These are phyloP conservation scores for Sacculina carcini DNA, from an alignment of 2,888 invertebrate genomes.

Conservation along the genomic window DNA sequence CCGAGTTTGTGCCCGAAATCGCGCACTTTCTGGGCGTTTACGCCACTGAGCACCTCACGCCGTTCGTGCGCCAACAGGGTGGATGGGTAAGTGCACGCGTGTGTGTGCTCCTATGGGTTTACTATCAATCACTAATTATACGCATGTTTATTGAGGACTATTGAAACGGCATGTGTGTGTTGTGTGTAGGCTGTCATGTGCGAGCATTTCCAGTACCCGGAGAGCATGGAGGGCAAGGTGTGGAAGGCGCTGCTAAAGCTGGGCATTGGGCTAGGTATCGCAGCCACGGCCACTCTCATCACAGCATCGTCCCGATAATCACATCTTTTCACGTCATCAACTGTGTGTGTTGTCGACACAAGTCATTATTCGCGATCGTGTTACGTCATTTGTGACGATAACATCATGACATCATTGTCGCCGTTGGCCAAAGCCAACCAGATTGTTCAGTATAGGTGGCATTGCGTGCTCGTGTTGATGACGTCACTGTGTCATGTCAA, in stretches of 20 bases:
- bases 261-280: constrained; percentile 14
- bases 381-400: too few species aligned
- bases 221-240: constrained; percentile 12
- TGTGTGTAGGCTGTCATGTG: constrained; percentile 12
- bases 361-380: too few species aligned
- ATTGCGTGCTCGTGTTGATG: too few species aligned
- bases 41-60: constrained; percentile 21
- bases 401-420: too few species aligned
- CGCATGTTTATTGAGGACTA: not conserved
- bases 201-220: constrained; percentile 13
- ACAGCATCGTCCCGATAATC: constrained; percentile 13
- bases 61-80: constrained; percentile 23
- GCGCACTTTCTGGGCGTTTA: constrained; percentile 22
- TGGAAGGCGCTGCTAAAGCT: constrained; percentile 13
- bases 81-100: constrained; percentile 22
- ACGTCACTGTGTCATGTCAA: too few species aligned
- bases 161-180: not conserved
- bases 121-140: not conserved
- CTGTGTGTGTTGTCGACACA: too few species aligned
- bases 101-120: constrained; percentile 2
- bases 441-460: too few species aligned
- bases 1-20: constrained; percentile 20
- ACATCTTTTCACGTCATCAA: too few species aligned
- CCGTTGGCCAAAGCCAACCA: too few species aligned
- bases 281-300: constrained; percentile 13